Evolutionary conservation across 2,113 vertebrate species (phyloP).

Genomic region (Dipodomys spectabilis): DNA sequence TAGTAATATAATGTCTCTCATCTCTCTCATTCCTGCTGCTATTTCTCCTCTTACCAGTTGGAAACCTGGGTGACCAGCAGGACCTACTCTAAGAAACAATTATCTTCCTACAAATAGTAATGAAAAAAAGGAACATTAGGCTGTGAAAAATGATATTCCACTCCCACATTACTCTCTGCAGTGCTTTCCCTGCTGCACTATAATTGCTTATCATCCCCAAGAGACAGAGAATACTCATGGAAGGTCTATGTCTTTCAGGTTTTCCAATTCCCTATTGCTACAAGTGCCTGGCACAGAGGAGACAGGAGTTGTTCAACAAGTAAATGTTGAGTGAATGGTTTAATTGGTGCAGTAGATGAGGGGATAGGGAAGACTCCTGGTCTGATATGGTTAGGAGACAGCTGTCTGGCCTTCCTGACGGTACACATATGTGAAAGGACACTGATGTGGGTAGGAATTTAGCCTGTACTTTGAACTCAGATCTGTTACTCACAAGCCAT

Average conservation of each 20-base stretch:
- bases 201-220: neutral
- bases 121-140: neutral
- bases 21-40: neutral
- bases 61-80: neutral
- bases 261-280: neutral
- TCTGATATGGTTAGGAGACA: neutral
- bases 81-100: neutral
- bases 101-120: neutral
- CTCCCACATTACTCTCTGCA: neutral
- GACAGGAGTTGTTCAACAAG: neutral
- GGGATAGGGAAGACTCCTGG: neutral
- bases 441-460: neutral
- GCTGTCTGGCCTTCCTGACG: neutral
- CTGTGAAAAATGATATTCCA: neutral
- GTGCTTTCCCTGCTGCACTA: neutral
- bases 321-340: neutral
- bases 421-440: neutral
- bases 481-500: neutral
- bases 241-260: neutral
- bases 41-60: neutral
- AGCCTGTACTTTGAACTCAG: neutral
- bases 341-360: too few relatives aligned
- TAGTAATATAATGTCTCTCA: neutral
- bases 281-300: neutral
- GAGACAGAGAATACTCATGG: neutral